Conservation (phyloP, 1,140 invertebrate genomes). For the Ips typographus region DNA sequence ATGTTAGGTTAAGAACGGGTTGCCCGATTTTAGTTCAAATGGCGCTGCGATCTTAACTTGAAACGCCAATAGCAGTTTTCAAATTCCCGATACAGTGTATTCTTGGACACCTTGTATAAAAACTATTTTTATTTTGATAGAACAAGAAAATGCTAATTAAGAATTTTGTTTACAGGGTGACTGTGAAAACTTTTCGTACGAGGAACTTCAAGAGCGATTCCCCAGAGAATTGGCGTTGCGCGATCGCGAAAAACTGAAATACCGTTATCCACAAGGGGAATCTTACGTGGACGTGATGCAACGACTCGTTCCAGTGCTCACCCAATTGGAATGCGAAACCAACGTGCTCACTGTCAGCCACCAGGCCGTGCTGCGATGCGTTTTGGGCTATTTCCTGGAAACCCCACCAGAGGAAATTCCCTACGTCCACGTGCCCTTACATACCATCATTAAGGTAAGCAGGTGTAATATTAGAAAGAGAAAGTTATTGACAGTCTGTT, state of each 20-base stretch:
- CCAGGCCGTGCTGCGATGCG: slow-evolving; percentile 88
- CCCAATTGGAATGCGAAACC: slow-evolving; percentile 79
- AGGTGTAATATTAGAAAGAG: background rate
- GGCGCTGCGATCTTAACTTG: no score
- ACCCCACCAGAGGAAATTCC: slow-evolving; percentile 77
- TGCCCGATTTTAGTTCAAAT: no score
- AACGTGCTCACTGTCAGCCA: slow-evolving; percentile 88
- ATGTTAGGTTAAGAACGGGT: no score
- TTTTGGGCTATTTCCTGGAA: slow-evolving; percentile 88
- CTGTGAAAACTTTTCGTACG: slow-evolving; percentile 90
- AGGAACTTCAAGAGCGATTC: slow-evolving; percentile 88
- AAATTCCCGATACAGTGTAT: no score
- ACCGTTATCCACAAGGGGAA: slow-evolving; percentile 90
- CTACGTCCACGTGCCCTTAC: slow-evolving; percentile 88
- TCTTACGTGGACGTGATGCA: slow-evolving; percentile 86
- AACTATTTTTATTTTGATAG: no score
- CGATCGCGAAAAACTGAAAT: slow-evolving; percentile 89
- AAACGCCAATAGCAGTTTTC: no score
- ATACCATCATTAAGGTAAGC: slow-evolving; percentile 80
- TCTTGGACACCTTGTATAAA: no score
- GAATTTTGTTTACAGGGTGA: slow-evolving; percentile 67
- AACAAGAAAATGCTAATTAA: background rate
- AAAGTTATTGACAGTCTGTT: no score
- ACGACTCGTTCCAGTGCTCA: slow-evolving; percentile 76
- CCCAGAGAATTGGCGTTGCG: slow-evolving; percentile 89